These are phyloP conservation scores for Halcyon chelicuti DNA, from an alignment of 2,797 vertebrate species.

Conservation along the genomic window DNA sequence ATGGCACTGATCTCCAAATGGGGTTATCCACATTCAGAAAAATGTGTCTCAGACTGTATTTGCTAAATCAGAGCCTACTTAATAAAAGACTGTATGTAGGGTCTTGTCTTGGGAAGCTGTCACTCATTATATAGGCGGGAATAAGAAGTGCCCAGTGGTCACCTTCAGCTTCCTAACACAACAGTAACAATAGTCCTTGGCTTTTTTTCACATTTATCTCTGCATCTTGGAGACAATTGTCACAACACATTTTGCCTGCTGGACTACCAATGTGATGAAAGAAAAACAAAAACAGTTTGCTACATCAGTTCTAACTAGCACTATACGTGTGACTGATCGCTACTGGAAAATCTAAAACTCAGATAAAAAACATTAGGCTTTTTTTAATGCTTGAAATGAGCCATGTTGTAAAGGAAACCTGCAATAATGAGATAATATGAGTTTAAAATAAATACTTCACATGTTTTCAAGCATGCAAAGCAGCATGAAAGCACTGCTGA, in stretches of 20 bases:
- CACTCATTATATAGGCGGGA: background rate
- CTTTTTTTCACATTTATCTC: constrained; percentile 37
- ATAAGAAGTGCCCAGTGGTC: background rate
- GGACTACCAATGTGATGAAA: constrained; percentile 55
- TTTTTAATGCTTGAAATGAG: constrained; percentile 74
- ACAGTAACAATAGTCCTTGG: background rate
- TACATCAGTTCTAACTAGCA: constrained; percentile 61
- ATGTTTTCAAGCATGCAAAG: constrained; percentile 74
- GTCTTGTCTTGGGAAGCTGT: background rate
- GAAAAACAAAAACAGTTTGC: constrained; percentile 66
- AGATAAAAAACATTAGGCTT: constrained; percentile 79
- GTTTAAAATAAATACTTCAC: constrained; percentile 82
- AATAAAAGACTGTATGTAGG: background rate
- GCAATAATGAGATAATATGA: constrained; percentile 81
- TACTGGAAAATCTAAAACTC: constrained; percentile 77
- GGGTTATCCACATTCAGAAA: background rate
- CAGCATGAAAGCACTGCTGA: constrained; percentile 34
- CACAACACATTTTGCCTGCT: constrained; percentile 63
- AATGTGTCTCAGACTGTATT: background rate
- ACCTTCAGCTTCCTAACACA: background rate
- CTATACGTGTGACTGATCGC: constrained; percentile 55
- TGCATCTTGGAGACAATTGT: constrained; percentile 27
- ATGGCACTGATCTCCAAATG: background rate
- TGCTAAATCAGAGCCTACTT: background rate
- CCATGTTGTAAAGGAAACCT: constrained; percentile 81